Base-by-base conservation (phyloP, 1,140 invertebrate genomes). In the Teleopsis dalmanni region DNA sequence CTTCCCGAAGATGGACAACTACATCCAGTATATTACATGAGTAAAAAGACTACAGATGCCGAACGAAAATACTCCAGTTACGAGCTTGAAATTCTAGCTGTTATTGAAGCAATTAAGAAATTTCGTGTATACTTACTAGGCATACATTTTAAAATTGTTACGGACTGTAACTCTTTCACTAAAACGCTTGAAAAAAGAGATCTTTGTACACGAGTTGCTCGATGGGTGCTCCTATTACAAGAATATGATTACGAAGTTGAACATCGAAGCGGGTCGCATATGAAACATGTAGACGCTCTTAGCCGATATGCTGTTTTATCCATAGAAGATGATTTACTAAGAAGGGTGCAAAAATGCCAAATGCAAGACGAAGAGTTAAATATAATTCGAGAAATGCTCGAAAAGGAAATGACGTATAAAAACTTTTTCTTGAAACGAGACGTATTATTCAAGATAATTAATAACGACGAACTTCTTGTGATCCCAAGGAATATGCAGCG, bases 21-120 rank as follows among this genome's bases (percentile, higher is more conserved):
- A 57, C 78, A 69, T 73, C 62, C 65, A 52, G 45, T 67, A 49
- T 59, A 65, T 54, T 57, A 56, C 47, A 62, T 57, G 65, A 70
- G 56, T 65, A 74, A 76, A 55, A 50, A 37, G 22, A 67, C 65
- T 13, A 71, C 72, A 66, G 74, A 53, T 22, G 51, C 50, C 11
- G n/a, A n/a, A n/a, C n/a, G n/a, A n/a, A n/a, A n/a, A n/a, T n/a
- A n/a, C n/a, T n/a, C n/a, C n/a, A n/a, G 13, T 62, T 14, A 51
- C 53, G 42, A 56, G 56, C 23, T 57, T 59, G 37, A 45, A 51
- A 11, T 50, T 62, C 7, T 52, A 52, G 43, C 33, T 52, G 14
- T 55, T 57, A 71, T 72, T 66, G 74, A 53, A 27, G 51, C 50
- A n/a, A 13, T 63, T 16, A 52, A 55, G 40, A 56, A 56, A 23